Evolutionary conservation across 2,888 invertebrate species (phyloP).

Genomic region (Agrotis ipsilon): DNA sequence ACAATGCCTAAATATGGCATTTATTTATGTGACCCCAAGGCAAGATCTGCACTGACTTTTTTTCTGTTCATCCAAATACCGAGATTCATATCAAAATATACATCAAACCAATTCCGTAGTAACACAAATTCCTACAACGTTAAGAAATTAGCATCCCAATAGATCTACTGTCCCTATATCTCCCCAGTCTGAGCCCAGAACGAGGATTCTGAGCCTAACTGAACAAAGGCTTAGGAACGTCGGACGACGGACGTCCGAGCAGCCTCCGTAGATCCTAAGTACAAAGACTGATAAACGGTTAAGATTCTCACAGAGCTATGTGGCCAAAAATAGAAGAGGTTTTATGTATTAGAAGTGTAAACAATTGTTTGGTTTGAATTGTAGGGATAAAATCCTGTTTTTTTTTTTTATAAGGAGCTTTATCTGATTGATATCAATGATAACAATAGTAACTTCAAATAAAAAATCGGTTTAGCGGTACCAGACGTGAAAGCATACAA

Average conservation of each 20-base stretch:
- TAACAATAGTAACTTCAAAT: too few species aligned
- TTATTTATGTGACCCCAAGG: too few species aligned
- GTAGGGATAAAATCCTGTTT: neutral
- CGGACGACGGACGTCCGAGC: conserved; percentile 35
- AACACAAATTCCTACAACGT: conserved; percentile 8
- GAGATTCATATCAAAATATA: neutral
- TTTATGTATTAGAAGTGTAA: neutral
- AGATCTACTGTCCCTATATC: conserved; percentile 15
- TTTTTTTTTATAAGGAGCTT: neutral
- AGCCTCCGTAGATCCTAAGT: conserved; percentile 43
- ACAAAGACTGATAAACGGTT: conserved; percentile 59
- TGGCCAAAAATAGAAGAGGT: conserved; percentile 21
- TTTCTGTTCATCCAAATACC: neutral
- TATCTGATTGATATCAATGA: neutral
- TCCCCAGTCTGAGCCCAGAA: conserved; percentile 20
- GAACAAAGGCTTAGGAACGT: conserved; percentile 58
- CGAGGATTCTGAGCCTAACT: conserved; percentile 40
- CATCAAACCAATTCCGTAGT: neutral
- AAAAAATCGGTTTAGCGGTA: too few species aligned
- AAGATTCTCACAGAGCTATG: conserved; percentile 30
- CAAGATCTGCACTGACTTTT: neutral
- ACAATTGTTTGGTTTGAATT: neutral
- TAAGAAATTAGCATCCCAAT: conserved; percentile 49
- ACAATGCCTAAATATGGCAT: too few species aligned
- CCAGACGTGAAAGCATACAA: too few species aligned